Evolutionary conservation across 1,140 invertebrate species (phyloP).

Genomic region (Hirudo medicinalis): DNA sequence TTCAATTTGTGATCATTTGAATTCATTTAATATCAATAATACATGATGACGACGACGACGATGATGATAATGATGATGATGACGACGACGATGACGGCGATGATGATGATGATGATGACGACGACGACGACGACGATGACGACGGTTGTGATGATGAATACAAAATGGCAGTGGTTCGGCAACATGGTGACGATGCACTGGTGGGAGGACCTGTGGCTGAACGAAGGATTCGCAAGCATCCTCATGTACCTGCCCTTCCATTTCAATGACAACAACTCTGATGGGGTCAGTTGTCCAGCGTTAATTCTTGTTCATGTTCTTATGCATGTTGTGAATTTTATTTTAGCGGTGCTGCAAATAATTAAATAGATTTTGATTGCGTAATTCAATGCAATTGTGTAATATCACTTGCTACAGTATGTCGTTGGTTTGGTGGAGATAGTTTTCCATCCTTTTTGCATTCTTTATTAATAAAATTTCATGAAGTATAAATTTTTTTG

Average conservation of each 20-base stretch:
- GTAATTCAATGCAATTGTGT: background rate
- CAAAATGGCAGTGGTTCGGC: slow-evolving; percentile 41
- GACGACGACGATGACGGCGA: background rate
- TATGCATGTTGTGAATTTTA: background rate
- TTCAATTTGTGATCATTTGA: too few relatives aligned
- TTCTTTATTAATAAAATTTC: too few relatives aligned
- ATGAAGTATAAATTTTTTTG: too few relatives aligned
- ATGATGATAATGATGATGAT: background rate
- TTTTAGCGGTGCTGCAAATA: background rate
- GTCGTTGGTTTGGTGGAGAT: background rate
- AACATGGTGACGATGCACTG: slow-evolving; percentile 44
- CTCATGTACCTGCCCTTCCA: slow-evolving; percentile 40
- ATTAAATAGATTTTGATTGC: too few relatives aligned
- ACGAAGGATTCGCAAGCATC: slow-evolving; percentile 44
- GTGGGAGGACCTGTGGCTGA: slow-evolving; percentile 45
- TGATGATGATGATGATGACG: background rate
- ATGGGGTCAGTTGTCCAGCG: slow-evolving; percentile 25
- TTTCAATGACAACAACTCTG: slow-evolving; percentile 35
- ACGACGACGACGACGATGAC: background rate
- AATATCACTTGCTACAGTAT: background rate
- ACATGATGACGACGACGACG: background rate
- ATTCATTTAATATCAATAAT: too few relatives aligned
- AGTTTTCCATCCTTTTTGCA: too few relatives aligned
- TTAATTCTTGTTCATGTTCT: background rate
- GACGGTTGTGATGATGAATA: background rate